phyloP scores from a whole-genome alignment of 1,140 invertebrate species.

The Dinothrombium tinctorium region DNA sequence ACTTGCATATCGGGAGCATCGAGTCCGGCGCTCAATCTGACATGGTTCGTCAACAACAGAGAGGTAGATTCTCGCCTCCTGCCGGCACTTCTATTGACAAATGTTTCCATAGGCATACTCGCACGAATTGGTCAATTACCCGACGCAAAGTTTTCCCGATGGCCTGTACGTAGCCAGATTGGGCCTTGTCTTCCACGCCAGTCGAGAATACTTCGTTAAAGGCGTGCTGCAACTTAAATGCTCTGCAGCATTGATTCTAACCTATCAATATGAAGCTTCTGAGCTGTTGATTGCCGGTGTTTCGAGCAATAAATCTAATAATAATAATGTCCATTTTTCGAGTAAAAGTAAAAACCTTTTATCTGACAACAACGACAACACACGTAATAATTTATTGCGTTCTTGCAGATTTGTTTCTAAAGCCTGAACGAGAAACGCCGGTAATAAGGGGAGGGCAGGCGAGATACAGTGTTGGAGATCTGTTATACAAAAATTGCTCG shows the following conservation, averaged over 20 bases:
- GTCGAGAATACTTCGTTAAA: neutral
- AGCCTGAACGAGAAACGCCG: neutral
- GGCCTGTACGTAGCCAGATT: neutral
- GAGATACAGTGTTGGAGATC: neutral
- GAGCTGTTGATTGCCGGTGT: conserved; percentile 32
- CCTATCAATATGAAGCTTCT: conserved; percentile 75
- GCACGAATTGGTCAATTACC: neutral
- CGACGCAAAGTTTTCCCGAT: neutral
- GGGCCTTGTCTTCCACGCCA: conserved; percentile 3
- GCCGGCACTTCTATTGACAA: neutral
- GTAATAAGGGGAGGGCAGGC: neutral
- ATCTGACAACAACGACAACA: too few relatives aligned
- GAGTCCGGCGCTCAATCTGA: conserved; percentile 12
- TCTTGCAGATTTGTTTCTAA: too few relatives aligned
- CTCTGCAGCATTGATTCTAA: conserved; percentile 25
- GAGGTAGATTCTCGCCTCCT: conserved; percentile 9
- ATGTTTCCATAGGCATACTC: neutral
- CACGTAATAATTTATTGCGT: too few relatives aligned
- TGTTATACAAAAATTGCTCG: neutral
- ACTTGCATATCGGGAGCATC: conserved; percentile 14
- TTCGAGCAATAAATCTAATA: conserved; percentile 2
- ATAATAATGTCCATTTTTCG: conserved; percentile 14
- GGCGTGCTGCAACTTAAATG: conserved; percentile 7
- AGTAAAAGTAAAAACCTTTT: neutral
- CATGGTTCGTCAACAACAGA: conserved; percentile 15